Evolutionary conservation across 2,888 invertebrate genomes (phyloP), one percentile per base, ranked within the genome.

Genomic region (Mechanitis messenoides): DNA sequence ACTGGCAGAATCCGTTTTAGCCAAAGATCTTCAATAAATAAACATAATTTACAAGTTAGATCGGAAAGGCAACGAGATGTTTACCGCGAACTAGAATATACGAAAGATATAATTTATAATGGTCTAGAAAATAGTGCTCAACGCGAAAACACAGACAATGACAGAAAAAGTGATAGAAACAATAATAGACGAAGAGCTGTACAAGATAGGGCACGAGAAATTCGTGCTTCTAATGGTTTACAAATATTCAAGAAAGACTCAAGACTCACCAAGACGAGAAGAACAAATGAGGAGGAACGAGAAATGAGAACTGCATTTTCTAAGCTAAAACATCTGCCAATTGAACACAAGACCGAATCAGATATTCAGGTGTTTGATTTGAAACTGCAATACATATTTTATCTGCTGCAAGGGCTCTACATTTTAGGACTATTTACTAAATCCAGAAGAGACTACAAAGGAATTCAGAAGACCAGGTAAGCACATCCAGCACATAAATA

Each of bases 321-420:
- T 20, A 47, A 28, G 3, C 3, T 31, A 50, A 7, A 31, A 31
- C 31, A 31, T 50, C 7, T 31, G 6, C 3, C 31, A 50, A 31
- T 50, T 50, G 28, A 47, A n/a, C 9, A 28, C 7, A 50, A 50
- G 31, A 31, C 28, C 11, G 31, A 50, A 31, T n/a, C 38, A 11
- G 38, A 53, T 12, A 58, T 12, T 58, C 50, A 31, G 53, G 7
- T 38, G 20, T 59, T 56, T 33, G 56, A 38, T 47, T 68, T 71
- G 45, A 79, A 73, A 62, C 85, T 83, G 87, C 80, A 82, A 69
- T 77, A 79, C 59, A 53, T 84, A n/a, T 73, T 88, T 56, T 87
- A 84, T 66, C 76, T 80, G 12, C 54, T 88, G 58, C 87, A 88
- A 74, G 83, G 72, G 11, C 74, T 83, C 53, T 89, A 89, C 65